Evolutionary conservation across 1,140 invertebrate species (phyloP).

Genomic region (Archivesica marissinica): DNA sequence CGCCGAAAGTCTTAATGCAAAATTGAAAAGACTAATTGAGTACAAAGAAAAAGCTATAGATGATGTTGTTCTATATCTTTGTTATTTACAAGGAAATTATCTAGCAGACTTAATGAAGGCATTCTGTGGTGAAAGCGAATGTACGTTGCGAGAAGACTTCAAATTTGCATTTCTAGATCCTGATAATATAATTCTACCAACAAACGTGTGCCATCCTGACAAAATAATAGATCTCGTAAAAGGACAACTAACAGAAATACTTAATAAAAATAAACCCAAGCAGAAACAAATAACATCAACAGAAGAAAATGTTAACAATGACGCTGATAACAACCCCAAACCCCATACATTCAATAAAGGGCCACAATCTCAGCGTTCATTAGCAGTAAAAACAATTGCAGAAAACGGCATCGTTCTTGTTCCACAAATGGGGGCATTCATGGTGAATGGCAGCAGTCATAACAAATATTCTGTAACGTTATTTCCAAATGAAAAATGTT

Average conservation of each 20-base stretch:
- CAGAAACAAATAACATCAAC: neutral
- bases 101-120: slow-evolving; percentile 30
- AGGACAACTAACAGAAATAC: slow-evolving; percentile 20
- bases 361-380: neutral
- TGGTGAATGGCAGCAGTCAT: slow-evolving; percentile 28
- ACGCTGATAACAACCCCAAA: neutral
- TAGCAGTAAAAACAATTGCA: slow-evolving; percentile 30
- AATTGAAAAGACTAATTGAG: slow-evolving; percentile 24
- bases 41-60: slow-evolving; percentile 48
- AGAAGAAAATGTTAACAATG: neutral
- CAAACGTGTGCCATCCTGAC: slow-evolving; percentile 29
- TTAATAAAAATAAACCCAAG: too few relatives aligned
- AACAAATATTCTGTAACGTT: slow-evolving; percentile 34
- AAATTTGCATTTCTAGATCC: slow-evolving; percentile 34
- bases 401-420: slow-evolving; percentile 37
- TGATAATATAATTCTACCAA: slow-evolving; percentile 19
- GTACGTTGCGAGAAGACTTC: neutral
- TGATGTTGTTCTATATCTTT: slow-evolving; percentile 33
- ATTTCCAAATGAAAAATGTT: slow-evolving; percentile 25
- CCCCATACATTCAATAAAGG: too few relatives aligned
- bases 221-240: slow-evolving; percentile 43
- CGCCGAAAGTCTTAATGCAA: slow-evolving; percentile 23
- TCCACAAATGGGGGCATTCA: slow-evolving; percentile 49
- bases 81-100: slow-evolving; percentile 34
- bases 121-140: slow-evolving; percentile 41